Evolutionary conservation across 2,113 vertebrate species (phyloP).

Genomic region (Cettia cetti): DNA sequence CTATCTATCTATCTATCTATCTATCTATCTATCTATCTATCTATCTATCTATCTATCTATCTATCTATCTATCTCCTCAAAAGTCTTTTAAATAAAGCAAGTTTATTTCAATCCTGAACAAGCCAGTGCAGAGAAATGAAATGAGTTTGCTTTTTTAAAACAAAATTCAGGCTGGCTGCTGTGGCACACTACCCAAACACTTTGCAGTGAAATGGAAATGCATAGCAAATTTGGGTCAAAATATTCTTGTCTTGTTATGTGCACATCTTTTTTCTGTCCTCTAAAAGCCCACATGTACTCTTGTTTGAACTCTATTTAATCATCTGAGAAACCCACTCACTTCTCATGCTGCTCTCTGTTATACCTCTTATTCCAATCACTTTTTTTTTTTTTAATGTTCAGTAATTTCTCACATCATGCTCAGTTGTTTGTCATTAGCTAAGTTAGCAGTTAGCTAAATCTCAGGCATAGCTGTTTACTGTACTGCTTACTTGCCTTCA

Average conservation of each 20-base stretch:
- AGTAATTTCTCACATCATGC: not conserved
- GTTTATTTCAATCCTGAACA: not conserved
- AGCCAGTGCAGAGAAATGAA: not conserved
- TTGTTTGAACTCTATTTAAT: not conserved
- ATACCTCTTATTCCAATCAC: not conserved
- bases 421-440: not conserved
- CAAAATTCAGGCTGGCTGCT: not conserved
- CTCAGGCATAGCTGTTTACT: not conserved
- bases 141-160: not conserved
- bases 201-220: not conserved
- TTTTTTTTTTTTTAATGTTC: not conserved
- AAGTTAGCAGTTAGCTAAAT: not conserved
- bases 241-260: not conserved
- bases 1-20: not conserved
- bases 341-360: not conserved
- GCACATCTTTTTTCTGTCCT: fast-evolving
- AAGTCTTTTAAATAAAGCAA: not conserved
- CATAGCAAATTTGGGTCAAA: not conserved
- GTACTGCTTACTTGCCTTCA: not conserved
- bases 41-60: not conserved
- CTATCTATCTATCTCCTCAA: not conserved
- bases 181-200: fast-evolving
- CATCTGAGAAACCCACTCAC: not conserved
- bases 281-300: not conserved
- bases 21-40: not conserved